These are phyloP conservation scores for Gasterosteus nipponicus DNA, from an alignment of 2,113 vertebrate genomes.

Conservation along the genomic window DNA sequence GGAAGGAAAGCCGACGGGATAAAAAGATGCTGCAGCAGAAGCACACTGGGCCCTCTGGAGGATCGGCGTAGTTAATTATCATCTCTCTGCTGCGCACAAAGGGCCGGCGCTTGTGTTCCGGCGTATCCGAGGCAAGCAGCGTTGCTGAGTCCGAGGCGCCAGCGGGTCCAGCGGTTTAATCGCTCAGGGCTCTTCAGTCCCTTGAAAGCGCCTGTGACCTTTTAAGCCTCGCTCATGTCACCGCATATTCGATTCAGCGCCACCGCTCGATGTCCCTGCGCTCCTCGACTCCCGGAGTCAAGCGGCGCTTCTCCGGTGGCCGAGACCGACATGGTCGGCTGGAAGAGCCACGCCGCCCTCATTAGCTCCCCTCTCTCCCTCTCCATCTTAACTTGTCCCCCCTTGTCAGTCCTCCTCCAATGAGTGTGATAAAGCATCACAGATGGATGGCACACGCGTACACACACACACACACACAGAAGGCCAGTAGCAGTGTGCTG, in stretches of 20 bases:
- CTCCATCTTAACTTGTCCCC: slow-evolving; percentile 29
- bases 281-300: slow-evolving; percentile 10
- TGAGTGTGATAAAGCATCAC: slow-evolving; percentile 74
- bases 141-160: background rate
- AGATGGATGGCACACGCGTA: slow-evolving; percentile 54
- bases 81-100: too few relatives aligned
- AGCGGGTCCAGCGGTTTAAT: background rate
- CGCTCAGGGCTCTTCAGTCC: too few relatives aligned
- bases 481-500: slow-evolving; percentile 55
- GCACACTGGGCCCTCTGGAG: too few relatives aligned
- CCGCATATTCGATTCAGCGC: too few relatives aligned
- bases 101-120: background rate
- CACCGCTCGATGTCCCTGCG: too few relatives aligned
- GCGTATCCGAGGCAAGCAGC: too few relatives aligned
- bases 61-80: background rate
- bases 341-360: slow-evolving; percentile 58
- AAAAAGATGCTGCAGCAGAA: too few relatives aligned
- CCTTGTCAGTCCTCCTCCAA: slow-evolving; percentile 16
- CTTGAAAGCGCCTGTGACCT: background rate
- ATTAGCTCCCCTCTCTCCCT: slow-evolving; percentile 46
- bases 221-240: background rate
- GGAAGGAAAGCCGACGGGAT: background rate
- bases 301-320: slow-evolving; percentile 29
- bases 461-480: slow-evolving; percentile 19
- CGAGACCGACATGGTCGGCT: slow-evolving; percentile 50